Conservation (phyloP, 1,140 invertebrate species). For the Procambarus clarkii region DNA sequence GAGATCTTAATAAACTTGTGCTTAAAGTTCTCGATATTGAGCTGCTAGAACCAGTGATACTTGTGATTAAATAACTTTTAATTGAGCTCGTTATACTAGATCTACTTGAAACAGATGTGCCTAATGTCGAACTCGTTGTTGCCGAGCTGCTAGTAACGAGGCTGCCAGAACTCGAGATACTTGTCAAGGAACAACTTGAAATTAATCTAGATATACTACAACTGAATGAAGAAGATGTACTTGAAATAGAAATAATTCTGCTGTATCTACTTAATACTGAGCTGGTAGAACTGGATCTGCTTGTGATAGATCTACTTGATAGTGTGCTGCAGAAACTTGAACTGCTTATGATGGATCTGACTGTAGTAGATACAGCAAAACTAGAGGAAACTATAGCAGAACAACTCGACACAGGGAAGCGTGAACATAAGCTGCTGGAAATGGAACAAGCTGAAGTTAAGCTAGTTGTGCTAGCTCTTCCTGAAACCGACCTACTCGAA, state of each 20-base stretch:
- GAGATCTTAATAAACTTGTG: no score
- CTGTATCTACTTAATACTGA: not conserved
- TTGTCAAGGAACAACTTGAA: not conserved
- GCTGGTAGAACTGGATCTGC: not conserved
- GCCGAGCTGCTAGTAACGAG: not conserved
- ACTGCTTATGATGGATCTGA: not conserved
- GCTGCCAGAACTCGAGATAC: not conserved
- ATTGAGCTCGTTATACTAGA: not conserved
- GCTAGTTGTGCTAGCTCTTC: no score
- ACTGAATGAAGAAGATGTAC: no score
- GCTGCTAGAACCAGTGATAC: not conserved
- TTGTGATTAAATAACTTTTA: not conserved
- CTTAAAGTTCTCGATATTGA: no score
- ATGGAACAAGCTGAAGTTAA: no score
- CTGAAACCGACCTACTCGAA: no score
- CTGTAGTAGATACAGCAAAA: no score
- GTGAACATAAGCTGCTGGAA: no score
- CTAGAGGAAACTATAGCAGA: no score
- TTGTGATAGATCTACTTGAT: not conserved
- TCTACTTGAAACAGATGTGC: not conserved
- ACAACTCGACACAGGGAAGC: no score
- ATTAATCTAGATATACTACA: not conserved
- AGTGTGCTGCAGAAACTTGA: not conserved
- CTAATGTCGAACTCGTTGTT: not conserved
- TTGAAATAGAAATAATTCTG: no score